Evolutionary conservation across 2,888 invertebrate genomes (phyloP), one percentile per base, ranked within the genome.

Genomic region (Alsophila aescularia): DNA sequence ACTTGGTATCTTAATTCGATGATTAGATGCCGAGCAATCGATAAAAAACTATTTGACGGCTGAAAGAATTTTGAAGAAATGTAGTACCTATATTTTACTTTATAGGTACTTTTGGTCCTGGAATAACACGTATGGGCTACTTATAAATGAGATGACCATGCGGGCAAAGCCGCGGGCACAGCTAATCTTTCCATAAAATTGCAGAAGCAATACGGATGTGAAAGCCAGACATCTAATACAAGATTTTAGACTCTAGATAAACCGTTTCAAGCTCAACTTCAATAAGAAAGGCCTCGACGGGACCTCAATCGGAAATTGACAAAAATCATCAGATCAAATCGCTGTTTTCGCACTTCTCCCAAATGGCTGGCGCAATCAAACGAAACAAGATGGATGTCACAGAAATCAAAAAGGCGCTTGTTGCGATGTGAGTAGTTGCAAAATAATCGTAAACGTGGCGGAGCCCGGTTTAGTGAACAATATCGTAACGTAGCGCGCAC

Each of bases 381-480:
- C 43, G 53, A 47, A 35, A 48, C 59, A 42, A 56, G 64, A 69
- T 56, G 62, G 54, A 67, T 64, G 66, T 56, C 55, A 52, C 32
- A 40, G 35, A 31, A 60, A 49, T 55, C 52, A 45, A 36, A 53
- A 62, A 55, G 57, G 62, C 63, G 57, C 31, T 52, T 48, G 60
- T 45, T 58, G 24, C 13, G 45, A 45, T 49, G 58, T 58, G 57
- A 52, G 42, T 52, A 60, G 57, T 58, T 39, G 53, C 62, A 52
- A 50, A 52, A 51, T 60, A 61, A 58, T 63, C 60, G 41, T 63
- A 45, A 67, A 61, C 70, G 67, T 62, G 66, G 60, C 56, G 67
- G 75, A 69, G 73, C 74, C 67, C 70, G 72, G 69, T 73, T 79
- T 77, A 77, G 73, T 73, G 68, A 65, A 76, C 78, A 75, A 79